A percentile compares a stretch with the other conserved stretches of the same genome.
Conservation (phyloP, 1,140 invertebrate genomes). For the Coelopa frigida region DNA sequence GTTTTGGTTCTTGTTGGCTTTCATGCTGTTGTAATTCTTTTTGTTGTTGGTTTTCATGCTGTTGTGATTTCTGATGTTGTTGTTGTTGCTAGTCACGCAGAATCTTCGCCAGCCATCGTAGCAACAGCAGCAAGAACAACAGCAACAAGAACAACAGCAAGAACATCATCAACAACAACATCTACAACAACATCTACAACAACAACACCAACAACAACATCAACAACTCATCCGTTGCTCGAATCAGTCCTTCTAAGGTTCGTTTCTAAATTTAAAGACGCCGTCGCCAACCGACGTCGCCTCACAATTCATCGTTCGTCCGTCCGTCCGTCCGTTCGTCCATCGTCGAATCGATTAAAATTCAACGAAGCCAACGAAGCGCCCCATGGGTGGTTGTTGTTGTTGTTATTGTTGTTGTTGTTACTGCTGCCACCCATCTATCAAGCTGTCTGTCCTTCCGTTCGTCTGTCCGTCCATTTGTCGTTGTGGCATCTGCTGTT, state of each 20-base stretch:
- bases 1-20: slow-evolving; percentile 15
- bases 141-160: not conserved
- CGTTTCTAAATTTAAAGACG: slow-evolving; percentile 55
- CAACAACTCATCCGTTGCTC: not conserved
- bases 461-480: too few species aligned
- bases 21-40: slow-evolving; percentile 23
- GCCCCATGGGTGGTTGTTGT: too few species aligned
- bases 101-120: not conserved
- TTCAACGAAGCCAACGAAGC: too few species aligned
- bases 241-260: slow-evolving; percentile 42
- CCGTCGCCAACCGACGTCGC: too few species aligned
- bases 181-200: too few species aligned
- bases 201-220: not conserved
- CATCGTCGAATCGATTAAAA: too few species aligned
- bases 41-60: slow-evolving; percentile 11
- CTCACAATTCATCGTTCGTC: too few species aligned
- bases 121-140: not conserved
- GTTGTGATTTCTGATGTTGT: slow-evolving; percentile 19
- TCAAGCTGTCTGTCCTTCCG: too few species aligned
- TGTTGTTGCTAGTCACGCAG: slow-evolving; percentile 12
- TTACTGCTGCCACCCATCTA: too few species aligned
- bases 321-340: too few species aligned
- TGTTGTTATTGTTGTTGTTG: too few species aligned
- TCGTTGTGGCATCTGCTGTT: too few species aligned
- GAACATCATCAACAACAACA: not conserved